Conservation (phyloP, 2,113 vertebrate genomes). For the Macaca mulatta region DNA sequence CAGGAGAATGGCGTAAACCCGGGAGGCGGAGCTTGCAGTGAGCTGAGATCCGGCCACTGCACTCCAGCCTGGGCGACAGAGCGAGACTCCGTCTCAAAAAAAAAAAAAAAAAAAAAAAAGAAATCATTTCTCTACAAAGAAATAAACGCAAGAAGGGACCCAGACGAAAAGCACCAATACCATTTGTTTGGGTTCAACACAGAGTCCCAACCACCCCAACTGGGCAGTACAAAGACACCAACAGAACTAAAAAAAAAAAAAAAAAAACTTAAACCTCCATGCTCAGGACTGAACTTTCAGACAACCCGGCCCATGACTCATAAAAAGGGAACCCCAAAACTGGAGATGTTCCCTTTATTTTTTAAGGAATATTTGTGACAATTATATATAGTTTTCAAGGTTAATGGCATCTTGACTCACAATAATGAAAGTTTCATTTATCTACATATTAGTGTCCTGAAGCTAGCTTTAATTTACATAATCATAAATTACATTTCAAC, state of each 20-base stretch:
- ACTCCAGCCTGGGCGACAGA: no score
- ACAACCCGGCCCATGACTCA: conserved; percentile 28
- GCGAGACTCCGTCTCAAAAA: no score
- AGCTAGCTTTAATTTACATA: conserved; percentile 83
- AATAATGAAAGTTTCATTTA: conserved; percentile 81
- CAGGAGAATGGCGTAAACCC: no score
- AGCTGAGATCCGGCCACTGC: no score
- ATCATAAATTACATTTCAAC: conserved; percentile 84
- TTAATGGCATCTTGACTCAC: conserved; percentile 82
- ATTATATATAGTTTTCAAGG: conserved; percentile 82
- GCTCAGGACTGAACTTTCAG: not conserved
- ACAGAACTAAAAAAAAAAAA: not conserved
- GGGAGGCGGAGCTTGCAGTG: no score
- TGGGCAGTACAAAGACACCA: not conserved
- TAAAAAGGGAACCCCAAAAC: conserved; percentile 44
- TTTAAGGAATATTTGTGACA: conserved; percentile 77
- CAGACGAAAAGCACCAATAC: not conserved
- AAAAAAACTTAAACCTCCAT: not conserved
- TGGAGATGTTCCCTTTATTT: conserved; percentile 48
- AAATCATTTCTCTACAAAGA: not conserved
- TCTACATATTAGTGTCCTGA: conserved; percentile 77
- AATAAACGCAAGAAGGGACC: not conserved
- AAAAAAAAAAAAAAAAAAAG: not conserved
- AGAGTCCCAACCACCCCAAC: not conserved
- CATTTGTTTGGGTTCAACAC: not conserved